Percentiles rank a stretch among this genome's conserved stretches.
phyloP scores from a whole-genome alignment of 2,888 invertebrate species.

The Cataglyphis rosenhaueri region DNA sequence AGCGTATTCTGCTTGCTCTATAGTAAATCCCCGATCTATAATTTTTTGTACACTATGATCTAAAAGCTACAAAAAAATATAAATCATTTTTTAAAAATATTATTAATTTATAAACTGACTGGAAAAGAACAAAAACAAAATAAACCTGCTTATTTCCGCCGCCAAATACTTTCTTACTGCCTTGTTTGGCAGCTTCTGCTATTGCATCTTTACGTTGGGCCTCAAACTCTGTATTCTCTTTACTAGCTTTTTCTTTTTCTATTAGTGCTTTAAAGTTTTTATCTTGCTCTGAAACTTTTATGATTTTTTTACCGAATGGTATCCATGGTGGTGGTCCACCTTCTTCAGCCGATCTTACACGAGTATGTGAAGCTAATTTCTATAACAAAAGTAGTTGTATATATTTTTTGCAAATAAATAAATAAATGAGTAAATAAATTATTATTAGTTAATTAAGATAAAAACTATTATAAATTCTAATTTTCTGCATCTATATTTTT shows the following conservation, averaged over 20 bases:
- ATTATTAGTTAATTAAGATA: not conserved
- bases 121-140: constrained; percentile 2
- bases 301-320: constrained; percentile 93
- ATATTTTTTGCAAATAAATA: not conserved
- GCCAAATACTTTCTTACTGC: constrained; percentile 87
- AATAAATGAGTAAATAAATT: not conserved
- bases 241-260: constrained; percentile 87
- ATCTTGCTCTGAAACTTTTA: constrained; percentile 87
- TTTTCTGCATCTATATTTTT: not conserved
- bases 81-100: constrained; percentile 23
- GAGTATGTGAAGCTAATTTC: constrained; percentile 83
- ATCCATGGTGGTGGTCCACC: constrained; percentile 97
- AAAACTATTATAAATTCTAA: not conserved
- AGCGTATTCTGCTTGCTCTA: constrained; percentile 92
- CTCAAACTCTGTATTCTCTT: constrained; percentile 94
- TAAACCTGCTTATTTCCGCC: constrained; percentile 86
- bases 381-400: constrained; percentile 64
- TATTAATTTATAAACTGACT: constrained; percentile 10
- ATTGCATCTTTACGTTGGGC: constrained; percentile 96
- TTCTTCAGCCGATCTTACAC: constrained; percentile 88
- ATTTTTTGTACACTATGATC: constrained; percentile 93
- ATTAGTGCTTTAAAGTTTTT: constrained; percentile 91
- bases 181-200: constrained; percentile 92
- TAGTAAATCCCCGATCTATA: constrained; percentile 92
- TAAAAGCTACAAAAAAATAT: constrained; percentile 85